Evolutionary conservation across 2,888 invertebrate species (phyloP), one percentile per base, ranked within the genome.

Genomic region (Drosophila mercatorum): DNA sequence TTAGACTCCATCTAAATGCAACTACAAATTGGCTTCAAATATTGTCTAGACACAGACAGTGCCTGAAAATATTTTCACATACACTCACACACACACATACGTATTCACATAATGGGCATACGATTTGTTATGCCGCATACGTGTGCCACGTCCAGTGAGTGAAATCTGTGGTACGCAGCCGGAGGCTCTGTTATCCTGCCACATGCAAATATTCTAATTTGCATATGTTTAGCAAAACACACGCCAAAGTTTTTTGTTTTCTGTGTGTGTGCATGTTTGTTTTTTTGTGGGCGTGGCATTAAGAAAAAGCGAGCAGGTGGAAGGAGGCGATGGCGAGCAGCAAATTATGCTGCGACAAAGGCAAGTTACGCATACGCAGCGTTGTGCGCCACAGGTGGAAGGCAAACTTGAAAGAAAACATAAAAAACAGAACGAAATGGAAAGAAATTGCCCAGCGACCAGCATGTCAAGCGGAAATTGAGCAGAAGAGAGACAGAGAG

Each of bases 141-240:
- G 73, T 69, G 65, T 51, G 47, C 43, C 52, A 57, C 34, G 66
- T 64, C 64, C 61, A 63, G 58, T 65, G 59, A 74, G 70, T 26
- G 53, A 40, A 73, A 73, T 66, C 58, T 43, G 73, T 52, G 73
- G 60, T 55, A 61, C 53, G 63, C 57, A 66, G 43, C 43, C 60
- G 43, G 47, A 36, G 60, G 49, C 57, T 40, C 64, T 78, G 68
- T 60, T 67, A 71, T 82, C 65, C 77, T 73, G 79, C 68, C 82
- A 88, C 83, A 89, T 84, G 81, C 81, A 89, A 89, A 88, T 86
- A 83, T 75, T 75, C 85, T 88, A 85, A 86, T 86, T 86, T 86
- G 83, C 89, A 86, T 86, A 88, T 81, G 84, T 79, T 87, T 75
- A 79, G 65, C 64, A 67, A 69, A 61, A 64, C 64, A 59, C 69